phyloP scores from a whole-genome alignment of 2,113 vertebrate genomes.

The Eudyptes chrysolophus region DNA sequence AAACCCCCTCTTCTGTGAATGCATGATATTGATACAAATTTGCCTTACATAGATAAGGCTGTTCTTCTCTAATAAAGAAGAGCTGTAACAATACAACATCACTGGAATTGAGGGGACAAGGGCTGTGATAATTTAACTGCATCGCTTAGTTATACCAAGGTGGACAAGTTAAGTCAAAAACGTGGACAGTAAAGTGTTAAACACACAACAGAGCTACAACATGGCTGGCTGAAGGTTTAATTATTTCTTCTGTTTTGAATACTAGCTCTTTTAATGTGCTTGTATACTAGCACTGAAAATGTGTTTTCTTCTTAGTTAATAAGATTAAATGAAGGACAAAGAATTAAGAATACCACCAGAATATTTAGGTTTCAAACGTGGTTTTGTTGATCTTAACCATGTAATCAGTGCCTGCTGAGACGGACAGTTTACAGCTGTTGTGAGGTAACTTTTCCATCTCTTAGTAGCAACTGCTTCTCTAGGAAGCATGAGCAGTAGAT shows the following conservation, averaged over 20 bases:
- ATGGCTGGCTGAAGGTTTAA: slow-evolving; percentile 4
- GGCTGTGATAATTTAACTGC: not conserved
- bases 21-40: not conserved
- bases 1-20: not conserved
- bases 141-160: not conserved
- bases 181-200: not conserved
- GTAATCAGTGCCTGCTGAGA: not conserved
- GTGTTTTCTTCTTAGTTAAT: not conserved
- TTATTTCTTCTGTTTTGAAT: slow-evolving; percentile 19
- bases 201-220: not conserved
- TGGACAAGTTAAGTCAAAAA: not conserved
- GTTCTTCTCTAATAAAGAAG: not conserved
- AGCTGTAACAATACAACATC: not conserved
- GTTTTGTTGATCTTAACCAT: not conserved
- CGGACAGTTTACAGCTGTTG: not conserved
- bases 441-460: not conserved
- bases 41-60: not conserved
- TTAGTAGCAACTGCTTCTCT: not conserved
- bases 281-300: not conserved
- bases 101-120: not conserved
- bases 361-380: not conserved
- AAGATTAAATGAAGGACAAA: slow-evolving; percentile 8
- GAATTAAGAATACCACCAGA: not conserved
- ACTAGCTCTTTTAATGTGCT: slow-evolving; percentile 30
- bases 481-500: not conserved